A percentile compares a stretch with the other conserved stretches of the same genome.
These are phyloP conservation scores for Channallabes apus DNA, from an alignment of 2,797 vertebrate genomes.

Conservation along the genomic window DNA sequence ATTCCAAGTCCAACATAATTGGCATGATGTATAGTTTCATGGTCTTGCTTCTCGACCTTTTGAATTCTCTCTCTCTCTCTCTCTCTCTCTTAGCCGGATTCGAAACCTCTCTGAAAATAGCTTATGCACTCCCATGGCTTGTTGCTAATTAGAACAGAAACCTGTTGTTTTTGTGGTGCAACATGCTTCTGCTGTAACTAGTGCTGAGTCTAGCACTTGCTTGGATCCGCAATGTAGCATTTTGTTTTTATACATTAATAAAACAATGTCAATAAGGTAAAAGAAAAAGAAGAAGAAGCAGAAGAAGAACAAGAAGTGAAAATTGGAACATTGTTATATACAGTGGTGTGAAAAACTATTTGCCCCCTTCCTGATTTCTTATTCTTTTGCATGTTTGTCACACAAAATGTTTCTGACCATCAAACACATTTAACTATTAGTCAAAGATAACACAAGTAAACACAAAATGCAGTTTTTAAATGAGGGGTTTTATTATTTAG, in stretches of 20 bases:
- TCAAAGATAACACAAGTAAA: too few species aligned
- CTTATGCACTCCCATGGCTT: not conserved
- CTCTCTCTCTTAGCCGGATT: too few species aligned
- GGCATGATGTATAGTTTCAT: not conserved
- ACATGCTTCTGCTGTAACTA: not conserved
- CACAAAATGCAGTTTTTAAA: too few species aligned
- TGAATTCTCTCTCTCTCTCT: too few species aligned
- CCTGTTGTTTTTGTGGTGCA: constrained; percentile 14
- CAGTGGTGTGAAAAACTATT: too few species aligned
- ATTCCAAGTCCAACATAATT: constrained; percentile 1
- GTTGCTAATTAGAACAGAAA: constrained; percentile 16
- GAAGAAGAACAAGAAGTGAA: not conserved
- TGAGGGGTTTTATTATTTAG: too few species aligned
- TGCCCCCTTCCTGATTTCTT: not conserved
- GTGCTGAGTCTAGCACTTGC: not conserved
- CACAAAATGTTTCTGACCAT: too few species aligned
- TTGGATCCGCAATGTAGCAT: not conserved
- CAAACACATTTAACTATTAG: too few species aligned
- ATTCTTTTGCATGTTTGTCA: not conserved
- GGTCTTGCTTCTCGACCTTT: not conserved
- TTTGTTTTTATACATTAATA: not conserved
- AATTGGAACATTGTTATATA: not conserved
- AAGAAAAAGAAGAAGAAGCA: not conserved
- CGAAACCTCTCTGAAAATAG: too few species aligned
- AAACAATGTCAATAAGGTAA: not conserved